Evolutionary conservation across 1,140 invertebrate species (phyloP).

Genomic region (Matsumurasca onukii): DNA sequence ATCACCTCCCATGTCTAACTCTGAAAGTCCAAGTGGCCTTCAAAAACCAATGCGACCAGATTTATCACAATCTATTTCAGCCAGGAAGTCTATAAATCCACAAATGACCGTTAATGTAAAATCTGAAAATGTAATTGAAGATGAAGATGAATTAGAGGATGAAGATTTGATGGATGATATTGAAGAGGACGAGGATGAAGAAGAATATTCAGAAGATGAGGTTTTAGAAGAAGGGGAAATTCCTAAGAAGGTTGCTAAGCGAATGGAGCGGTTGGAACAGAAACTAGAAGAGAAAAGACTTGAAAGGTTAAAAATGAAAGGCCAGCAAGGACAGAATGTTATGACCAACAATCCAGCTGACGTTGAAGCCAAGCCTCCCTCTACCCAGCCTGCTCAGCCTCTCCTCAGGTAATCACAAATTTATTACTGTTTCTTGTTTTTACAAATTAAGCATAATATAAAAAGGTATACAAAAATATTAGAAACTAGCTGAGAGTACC

Average conservation of each 20-base stretch:
- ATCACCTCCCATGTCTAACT: background rate
- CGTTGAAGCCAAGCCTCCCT: background rate
- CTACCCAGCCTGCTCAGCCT: constrained; percentile 13
- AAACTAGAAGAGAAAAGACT: constrained; percentile 38
- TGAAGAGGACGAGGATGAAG: constrained; percentile 40
- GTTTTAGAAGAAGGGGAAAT: constrained; percentile 38
- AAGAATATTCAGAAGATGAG: constrained; percentile 44
- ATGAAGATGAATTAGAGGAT: constrained; percentile 44
- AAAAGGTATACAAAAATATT: background rate
- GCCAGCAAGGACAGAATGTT: background rate
- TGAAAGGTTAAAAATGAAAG: constrained; percentile 3
- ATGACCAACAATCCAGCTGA: background rate
- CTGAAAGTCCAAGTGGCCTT: background rate
- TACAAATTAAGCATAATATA: background rate
- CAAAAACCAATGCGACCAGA: background rate
- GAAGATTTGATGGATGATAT: constrained; percentile 33
- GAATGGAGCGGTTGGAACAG: constrained; percentile 30
- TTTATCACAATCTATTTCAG: background rate
- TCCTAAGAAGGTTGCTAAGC: constrained; percentile 19
- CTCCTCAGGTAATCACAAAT: constrained; percentile 6
- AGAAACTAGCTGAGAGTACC: too few species aligned
- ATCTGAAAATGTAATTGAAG: constrained; percentile 42
- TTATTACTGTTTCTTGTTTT: background rate
- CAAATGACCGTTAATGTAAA: background rate
- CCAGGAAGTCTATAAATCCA: constrained; percentile 14